A percentile compares a stretch with the other conserved stretches of the same genome.
These are phyloP conservation scores for Sesia bembeciformis DNA, from an alignment of 2,888 invertebrate species.

Conservation along the genomic window DNA sequence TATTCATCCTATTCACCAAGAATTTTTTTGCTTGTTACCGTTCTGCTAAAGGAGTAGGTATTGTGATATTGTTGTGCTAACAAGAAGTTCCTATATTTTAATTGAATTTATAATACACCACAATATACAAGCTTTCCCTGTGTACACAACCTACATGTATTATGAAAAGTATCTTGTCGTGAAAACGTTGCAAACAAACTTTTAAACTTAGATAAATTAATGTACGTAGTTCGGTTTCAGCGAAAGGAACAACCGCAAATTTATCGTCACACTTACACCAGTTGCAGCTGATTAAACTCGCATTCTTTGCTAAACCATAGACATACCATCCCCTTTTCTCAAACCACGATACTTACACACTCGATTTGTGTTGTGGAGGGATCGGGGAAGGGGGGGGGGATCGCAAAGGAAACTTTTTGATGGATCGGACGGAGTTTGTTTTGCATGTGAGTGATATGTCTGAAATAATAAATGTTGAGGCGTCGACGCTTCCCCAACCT, in stretches of 20 bases:
- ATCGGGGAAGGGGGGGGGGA: constrained; percentile 24
- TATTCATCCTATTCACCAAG: background rate
- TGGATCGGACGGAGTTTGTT: constrained; percentile 74
- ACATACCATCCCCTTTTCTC: constrained; percentile 22
- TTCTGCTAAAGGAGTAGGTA: too few species aligned
- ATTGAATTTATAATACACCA: too few species aligned
- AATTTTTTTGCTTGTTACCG: background rate
- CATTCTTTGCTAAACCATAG: constrained; percentile 14
- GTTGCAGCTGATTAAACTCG: constrained; percentile 5
- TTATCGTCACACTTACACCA: background rate
- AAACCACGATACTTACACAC: constrained; percentile 67
- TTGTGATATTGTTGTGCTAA: too few species aligned
- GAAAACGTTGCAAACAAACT: too few species aligned
- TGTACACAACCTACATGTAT: too few species aligned
- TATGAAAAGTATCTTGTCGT: too few species aligned
- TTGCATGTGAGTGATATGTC: constrained; percentile 75
- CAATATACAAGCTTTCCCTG: too few species aligned
- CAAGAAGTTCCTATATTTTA: too few species aligned
- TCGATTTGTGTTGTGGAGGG: constrained; percentile 59
- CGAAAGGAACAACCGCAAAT: background rate
- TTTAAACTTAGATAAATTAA: background rate
- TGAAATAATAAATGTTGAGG: constrained; percentile 75
- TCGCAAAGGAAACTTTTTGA: constrained; percentile 64
- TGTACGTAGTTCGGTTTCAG: background rate
- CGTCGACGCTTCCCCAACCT: constrained; percentile 62